A percentile compares a stretch with the other conserved stretches of the same genome.
Conservation (phyloP, 92 coral and sea anemone species). For the Epizoanthus scotinus region DNA sequence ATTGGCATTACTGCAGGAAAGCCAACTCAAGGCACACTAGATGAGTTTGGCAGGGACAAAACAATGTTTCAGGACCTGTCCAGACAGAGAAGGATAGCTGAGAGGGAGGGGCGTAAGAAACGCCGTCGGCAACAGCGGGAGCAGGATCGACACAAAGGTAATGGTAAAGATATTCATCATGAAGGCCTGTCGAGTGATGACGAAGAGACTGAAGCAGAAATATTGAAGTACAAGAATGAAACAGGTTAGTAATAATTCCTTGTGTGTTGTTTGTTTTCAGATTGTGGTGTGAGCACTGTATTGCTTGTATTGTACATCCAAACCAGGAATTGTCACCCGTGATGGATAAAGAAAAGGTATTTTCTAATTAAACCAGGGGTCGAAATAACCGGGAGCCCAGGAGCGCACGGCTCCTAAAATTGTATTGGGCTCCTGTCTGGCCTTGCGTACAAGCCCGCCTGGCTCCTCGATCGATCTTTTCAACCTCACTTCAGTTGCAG, state of each 20-base stretch:
- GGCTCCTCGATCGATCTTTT: too few relatives aligned
- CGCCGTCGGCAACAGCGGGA: conserved; percentile 89
- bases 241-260: conserved; percentile 64
- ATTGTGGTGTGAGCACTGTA: conserved; percentile 20
- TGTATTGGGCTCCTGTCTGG: too few relatives aligned
- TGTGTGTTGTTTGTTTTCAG: conserved; percentile 31
- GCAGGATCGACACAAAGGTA: conserved; percentile 51
- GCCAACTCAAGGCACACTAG: conserved; percentile 48
- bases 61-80: conserved; percentile 65
- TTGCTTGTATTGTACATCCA: conserved; percentile 28
- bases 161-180: conserved; percentile 63
- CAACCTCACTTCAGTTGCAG: too few relatives aligned
- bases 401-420: too few relatives aligned
- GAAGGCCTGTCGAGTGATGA: conserved; percentile 98
- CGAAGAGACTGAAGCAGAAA: conserved; percentile 92
- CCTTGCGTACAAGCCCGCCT: too few relatives aligned
- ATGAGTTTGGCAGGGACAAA: conserved; percentile 80
- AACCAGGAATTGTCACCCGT: background rate
- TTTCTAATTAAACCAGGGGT: background rate
- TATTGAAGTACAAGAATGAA: conserved; percentile 80
- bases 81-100: conserved; percentile 88
- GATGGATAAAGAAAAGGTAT: conserved; percentile 35
- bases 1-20: conserved; percentile 31
- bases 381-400: too few relatives aligned
- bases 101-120: conserved; percentile 93